These are phyloP conservation scores for Coregonus suidteri DNA, from an alignment of 2,797 vertebrate genomes.

Conservation along the genomic window DNA sequence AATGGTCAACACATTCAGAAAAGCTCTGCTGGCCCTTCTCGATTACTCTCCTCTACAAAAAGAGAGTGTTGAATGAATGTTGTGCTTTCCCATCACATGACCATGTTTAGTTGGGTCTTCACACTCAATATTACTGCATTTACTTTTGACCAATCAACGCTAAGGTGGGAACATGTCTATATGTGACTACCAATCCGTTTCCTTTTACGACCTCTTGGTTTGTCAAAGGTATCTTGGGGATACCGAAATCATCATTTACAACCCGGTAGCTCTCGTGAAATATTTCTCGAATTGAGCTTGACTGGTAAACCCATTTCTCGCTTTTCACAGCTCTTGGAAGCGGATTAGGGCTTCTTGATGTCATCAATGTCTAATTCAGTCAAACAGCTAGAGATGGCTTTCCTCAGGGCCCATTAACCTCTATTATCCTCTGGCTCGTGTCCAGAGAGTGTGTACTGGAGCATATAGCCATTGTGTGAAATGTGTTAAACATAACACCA, in stretches of 20 bases:
- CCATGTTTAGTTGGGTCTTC: conserved; percentile 4
- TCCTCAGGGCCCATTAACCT: not conserved
- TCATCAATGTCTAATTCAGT: not conserved
- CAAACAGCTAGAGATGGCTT: conserved; percentile 6
- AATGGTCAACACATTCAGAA: conserved; percentile 2
- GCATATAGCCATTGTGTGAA: not conserved
- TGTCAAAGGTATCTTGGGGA: not conserved
- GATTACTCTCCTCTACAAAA: conserved; percentile 17
- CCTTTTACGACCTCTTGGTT: not conserved
- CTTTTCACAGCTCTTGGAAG: not conserved
- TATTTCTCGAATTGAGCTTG: not conserved
- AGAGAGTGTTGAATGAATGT: conserved; percentile 14
- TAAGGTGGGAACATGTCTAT: not conserved
- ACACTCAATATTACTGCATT: not conserved
- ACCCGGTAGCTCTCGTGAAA: not conserved
- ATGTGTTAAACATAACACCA: conserved; percentile 16
- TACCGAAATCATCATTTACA: not conserved
- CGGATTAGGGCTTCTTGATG: not conserved
- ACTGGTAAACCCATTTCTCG: not conserved
- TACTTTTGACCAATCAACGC: not conserved
- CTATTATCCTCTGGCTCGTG: conserved; percentile 8
- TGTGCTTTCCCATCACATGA: not conserved
- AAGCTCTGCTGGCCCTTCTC: not conserved
- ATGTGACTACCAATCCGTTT: not conserved
- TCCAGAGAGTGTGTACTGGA: not conserved